Base-by-base conservation (phyloP, 2,113 vertebrate species). In the Phalacrocorax aristotelis region DNA sequence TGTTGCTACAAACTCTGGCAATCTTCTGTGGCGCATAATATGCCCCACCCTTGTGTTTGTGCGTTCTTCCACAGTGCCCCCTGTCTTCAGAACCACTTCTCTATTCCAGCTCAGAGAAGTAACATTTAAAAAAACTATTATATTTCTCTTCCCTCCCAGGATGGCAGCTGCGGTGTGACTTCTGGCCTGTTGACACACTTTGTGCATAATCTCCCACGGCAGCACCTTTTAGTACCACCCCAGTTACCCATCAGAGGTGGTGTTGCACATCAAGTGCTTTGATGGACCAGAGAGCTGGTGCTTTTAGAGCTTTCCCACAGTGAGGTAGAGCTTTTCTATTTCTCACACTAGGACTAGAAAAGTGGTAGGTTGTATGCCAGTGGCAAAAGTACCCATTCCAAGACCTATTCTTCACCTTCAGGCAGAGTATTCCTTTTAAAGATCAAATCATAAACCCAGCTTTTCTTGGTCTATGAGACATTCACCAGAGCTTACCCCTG, bases 241-340 rank as follows among this genome's bases (percentile, higher is more conserved):
- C n/a, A 42, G 13, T 26, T 40, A 65, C 9, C 19, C 34, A 52
- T 22, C 0, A 0, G 54, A 30, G 29, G 29, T 55, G 52, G 10
- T 55, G 30, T 1, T 74, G 40, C 40, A 32, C 55, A 36, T 20
- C 77, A n/a, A 5, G n/a, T 70, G 14, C 48, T 87, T 20, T 34
- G 52, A 48, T 20, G 52, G 29, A 52, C 38, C 44, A 54, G 8
- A 57, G 44, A 34, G 19, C 12, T 40, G 25, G 18, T 46, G 23
- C 21, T 49, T 94, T 58, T 54, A 34, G 3, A 92, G 15, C 13
- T 46, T 9, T 51, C 13, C 16, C 3, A 2, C 9, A n/a, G 32
- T 0, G 0, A 86, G 12, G 15, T 16, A 46, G 30, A 54, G 16
- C 32, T 86, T 77, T 86, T 29, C 51, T 52, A 1, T 55, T 93